phyloP scores from a whole-genome alignment of 2,888 invertebrate species.

The Limnephilus auricula region DNA sequence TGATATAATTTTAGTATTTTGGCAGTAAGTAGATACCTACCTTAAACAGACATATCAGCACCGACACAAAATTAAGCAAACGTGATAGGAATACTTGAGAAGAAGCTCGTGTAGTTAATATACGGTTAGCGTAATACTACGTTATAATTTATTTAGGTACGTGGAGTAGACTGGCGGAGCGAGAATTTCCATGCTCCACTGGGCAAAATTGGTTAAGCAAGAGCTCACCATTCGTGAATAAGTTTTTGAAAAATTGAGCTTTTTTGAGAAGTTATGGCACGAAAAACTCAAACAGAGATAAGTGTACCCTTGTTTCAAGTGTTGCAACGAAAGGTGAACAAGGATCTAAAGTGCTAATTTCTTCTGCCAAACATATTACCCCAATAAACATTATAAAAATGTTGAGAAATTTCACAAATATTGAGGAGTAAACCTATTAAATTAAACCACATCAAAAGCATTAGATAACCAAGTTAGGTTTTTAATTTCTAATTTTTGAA shows the following conservation, averaged over 20 bases:
- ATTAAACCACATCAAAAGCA: too few relatives aligned
- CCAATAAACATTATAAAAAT: too few relatives aligned
- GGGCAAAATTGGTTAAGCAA: background rate
- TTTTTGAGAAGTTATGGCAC: background rate
- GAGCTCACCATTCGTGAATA: background rate
- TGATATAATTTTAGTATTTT: background rate
- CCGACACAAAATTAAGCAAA: constrained; percentile 14
- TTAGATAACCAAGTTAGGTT: too few relatives aligned
- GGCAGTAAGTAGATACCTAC: background rate
- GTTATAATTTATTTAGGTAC: background rate
- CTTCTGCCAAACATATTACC: too few relatives aligned
- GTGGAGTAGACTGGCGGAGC: background rate
- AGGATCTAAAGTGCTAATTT: too few relatives aligned
- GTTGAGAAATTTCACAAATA: too few relatives aligned
- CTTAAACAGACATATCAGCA: background rate
- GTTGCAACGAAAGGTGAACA: background rate
- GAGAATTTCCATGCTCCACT: background rate
- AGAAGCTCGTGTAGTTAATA: background rate
- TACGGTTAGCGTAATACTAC: background rate
- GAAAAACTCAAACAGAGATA: background rate
- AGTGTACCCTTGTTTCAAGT: background rate
- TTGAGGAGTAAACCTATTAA: too few relatives aligned
- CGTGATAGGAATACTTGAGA: background rate
- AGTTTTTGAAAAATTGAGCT: too few relatives aligned
- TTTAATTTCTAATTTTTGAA: too few relatives aligned